Conservation (phyloP, 2,888 invertebrate genomes). For the Flexamia atlantica region DNA sequence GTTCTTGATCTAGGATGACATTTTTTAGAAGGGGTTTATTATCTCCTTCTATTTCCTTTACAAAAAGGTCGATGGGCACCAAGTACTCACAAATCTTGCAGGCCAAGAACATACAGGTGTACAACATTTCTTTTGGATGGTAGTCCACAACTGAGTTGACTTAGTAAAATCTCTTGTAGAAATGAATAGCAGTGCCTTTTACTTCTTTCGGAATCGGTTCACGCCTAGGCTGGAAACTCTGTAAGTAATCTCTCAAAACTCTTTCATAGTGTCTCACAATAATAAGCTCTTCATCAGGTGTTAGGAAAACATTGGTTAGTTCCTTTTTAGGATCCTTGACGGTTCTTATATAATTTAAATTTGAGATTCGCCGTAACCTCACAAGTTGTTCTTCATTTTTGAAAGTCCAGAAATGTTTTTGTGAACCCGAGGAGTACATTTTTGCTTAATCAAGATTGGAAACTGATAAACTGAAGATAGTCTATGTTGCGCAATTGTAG, state of each 20-base stretch:
- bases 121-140: slow-evolving; percentile 50
- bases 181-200: slow-evolving; percentile 7
- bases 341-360: not conserved
- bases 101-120: slow-evolving; percentile 19
- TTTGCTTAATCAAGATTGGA: not conserved
- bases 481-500: too few relatives aligned
- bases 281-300: slow-evolving; percentile 27
- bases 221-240: not conserved
- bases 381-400: not conserved
- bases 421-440: slow-evolving; percentile 18
- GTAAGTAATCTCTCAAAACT: not conserved
- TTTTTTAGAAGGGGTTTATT: not conserved
- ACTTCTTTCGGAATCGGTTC: slow-evolving; percentile 26
- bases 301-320: not conserved
- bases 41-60: slow-evolving; percentile 12
- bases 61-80: slow-evolving; percentile 34
- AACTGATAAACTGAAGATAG: too few relatives aligned
- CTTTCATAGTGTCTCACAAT: slow-evolving; percentile 34
- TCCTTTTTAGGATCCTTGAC: not conserved
- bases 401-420: not conserved
- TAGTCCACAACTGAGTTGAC: slow-evolving; percentile 33
- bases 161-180: slow-evolving; percentile 23
- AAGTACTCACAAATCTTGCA: slow-evolving; percentile 35
- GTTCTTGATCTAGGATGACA: slow-evolving; percentile 36
- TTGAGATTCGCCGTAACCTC: not conserved